Percentiles rank a stretch among this genome's conserved stretches.
phyloP scores from a whole-genome alignment of 2,888 invertebrate species.

The Altica lythri region DNA sequence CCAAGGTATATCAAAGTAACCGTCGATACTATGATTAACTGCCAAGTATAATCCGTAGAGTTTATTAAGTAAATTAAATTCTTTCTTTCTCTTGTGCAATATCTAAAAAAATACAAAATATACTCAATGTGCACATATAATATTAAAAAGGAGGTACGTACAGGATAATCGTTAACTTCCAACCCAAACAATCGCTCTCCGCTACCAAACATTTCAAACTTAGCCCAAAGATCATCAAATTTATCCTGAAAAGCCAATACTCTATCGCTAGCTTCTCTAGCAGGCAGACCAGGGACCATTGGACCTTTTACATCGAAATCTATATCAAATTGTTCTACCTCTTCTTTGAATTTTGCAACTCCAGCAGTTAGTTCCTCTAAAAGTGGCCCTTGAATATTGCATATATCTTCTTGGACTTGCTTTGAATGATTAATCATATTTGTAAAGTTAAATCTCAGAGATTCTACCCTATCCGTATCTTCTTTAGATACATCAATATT shows the following conservation, averaged over 20 bases:
- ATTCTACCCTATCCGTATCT: constrained; percentile 79
- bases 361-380: constrained; percentile 74
- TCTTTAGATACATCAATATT: constrained; percentile 73
- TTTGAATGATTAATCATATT: constrained; percentile 75
- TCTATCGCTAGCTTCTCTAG: constrained; percentile 85
- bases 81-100: constrained; percentile 77
- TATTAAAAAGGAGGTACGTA: background rate
- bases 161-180: constrained; percentile 80
- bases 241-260: constrained; percentile 76
- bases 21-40: constrained; percentile 84
- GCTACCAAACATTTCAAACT: constrained; percentile 80
- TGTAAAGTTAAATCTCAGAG: constrained; percentile 76
- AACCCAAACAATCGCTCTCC: constrained; percentile 81
- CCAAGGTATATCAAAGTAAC: constrained; percentile 87
- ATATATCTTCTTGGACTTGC: constrained; percentile 71
- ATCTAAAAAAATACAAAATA: constrained; percentile 45
- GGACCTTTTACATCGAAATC: constrained; percentile 82
- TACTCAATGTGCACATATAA: background rate
- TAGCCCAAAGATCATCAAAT: constrained; percentile 82
- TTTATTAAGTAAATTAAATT: constrained; percentile 82
- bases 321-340: constrained; percentile 70
- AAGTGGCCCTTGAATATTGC: constrained; percentile 76
- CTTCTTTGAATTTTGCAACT: constrained; percentile 67
- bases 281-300: constrained; percentile 80
- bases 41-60: constrained; percentile 78